Evolutionary conservation across 1,140 invertebrate species (phyloP).

Genomic region (Formica exsecta): DNA sequence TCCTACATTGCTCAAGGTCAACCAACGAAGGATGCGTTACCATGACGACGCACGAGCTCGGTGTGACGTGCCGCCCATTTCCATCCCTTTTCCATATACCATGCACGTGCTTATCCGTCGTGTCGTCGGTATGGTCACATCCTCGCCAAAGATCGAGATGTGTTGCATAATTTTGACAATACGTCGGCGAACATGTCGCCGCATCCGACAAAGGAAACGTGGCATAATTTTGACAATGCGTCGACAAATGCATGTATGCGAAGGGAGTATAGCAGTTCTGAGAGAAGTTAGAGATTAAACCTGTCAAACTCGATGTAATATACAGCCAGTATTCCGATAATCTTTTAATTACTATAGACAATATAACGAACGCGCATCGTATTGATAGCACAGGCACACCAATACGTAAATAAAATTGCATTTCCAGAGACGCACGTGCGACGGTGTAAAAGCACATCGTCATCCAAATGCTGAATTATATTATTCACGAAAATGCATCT

Average conservation of each 20-base stretch:
- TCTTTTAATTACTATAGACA: conserved; percentile 41
- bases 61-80: conserved; percentile 78
- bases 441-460: background rate
- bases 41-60: conserved; percentile 79
- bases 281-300: background rate
- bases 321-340: background rate
- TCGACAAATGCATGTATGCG: background rate
- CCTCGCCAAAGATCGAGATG: background rate
- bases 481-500: conserved; percentile 23
- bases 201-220: background rate
- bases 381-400: background rate
- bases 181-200: background rate
- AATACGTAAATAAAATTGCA: conserved; percentile 41
- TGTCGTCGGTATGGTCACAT: conserved; percentile 15
- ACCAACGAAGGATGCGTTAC: conserved; percentile 78
- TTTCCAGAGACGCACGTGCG: background rate
- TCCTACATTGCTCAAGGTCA: conserved; percentile 79
- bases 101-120: conserved; percentile 57
- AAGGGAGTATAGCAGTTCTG: background rate
- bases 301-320: background rate
- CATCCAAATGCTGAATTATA: conserved; percentile 11
- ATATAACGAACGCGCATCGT: background rate
- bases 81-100: conserved; percentile 66
- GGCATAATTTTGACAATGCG: conserved; percentile 17
- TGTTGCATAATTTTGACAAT: conserved; percentile 46